A percentile compares a stretch with the other conserved stretches of the same genome.
phyloP scores from a whole-genome alignment of 2,113 vertebrate genomes.

The Uria lomvia region DNA sequence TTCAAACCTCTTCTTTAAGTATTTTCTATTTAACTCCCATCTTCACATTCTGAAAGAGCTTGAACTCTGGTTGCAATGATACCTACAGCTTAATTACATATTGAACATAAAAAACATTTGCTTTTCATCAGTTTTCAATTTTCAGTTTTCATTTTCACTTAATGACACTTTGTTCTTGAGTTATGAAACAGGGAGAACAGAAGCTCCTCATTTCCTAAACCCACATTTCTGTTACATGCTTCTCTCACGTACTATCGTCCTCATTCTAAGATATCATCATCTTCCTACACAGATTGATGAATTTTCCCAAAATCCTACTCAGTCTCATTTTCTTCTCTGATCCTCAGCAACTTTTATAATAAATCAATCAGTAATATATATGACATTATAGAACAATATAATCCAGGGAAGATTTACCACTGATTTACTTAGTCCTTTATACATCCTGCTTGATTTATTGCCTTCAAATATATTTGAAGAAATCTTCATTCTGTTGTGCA shows the following conservation, averaged over 20 bases:
- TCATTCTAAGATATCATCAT: not conserved
- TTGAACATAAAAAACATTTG: not conserved
- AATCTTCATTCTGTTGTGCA: not conserved
- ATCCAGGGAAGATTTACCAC: not conserved
- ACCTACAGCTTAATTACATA: not conserved
- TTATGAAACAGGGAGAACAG: not conserved
- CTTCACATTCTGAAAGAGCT: not conserved
- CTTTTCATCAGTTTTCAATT: not conserved
- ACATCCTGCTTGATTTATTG: not conserved
- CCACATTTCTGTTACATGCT: not conserved
- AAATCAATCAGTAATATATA: not conserved
- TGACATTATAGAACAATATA: not conserved
- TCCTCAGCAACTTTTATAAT: not conserved
- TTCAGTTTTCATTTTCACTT: not conserved
- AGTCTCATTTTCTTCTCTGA: not conserved
- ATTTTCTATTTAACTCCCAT: not conserved
- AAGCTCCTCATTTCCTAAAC: not conserved
- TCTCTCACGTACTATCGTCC: not conserved
- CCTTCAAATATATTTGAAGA: not conserved
- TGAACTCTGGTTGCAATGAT: not conserved
- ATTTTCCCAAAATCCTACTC: not conserved
- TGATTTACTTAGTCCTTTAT: not conserved
- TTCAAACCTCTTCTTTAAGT: not conserved
- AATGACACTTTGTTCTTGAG: not conserved
- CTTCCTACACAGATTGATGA: not conserved